Percentiles rank a stretch among this genome's conserved stretches.
phyloP scores from a whole-genome alignment of 2,888 invertebrate genomes.

The Tetranychus piercei region DNA sequence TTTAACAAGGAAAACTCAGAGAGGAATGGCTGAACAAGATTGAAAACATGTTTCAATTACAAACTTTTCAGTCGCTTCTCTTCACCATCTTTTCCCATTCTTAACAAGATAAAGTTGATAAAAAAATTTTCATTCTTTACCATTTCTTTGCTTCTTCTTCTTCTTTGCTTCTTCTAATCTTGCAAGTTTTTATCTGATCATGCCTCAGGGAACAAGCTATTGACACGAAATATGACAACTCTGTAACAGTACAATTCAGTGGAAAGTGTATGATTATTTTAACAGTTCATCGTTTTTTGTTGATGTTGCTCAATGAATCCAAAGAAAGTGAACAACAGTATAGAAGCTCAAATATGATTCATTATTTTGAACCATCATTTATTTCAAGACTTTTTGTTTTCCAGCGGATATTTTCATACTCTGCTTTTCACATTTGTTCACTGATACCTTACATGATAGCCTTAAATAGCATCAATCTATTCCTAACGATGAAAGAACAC shows the following conservation, averaged over 20 bases:
- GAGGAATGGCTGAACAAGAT: no score
- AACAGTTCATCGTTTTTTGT: neutral
- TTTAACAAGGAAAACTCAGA: no score
- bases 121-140: neutral
- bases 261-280: neutral
- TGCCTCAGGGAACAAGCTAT: neutral
- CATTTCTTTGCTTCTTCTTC: neutral
- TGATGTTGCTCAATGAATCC: neutral
- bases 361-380: no score
- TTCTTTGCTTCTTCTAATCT: neutral
- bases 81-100: neutral
- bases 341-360: no score
- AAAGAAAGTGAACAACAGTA: no score
- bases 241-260: neutral
- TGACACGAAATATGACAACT: neutral
- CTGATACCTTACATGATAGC: constrained; percentile 1
- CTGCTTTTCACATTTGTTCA: neutral
- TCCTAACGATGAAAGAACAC: neutral
- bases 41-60: neutral
- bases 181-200: neutral
- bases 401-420: neutral
- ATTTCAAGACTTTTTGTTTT: no score
- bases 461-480: neutral
- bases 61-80: constrained; percentile 2
- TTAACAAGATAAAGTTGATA: neutral